phyloP scores from a whole-genome alignment of 2,888 invertebrate species.

The Octonoba sinensis region DNA sequence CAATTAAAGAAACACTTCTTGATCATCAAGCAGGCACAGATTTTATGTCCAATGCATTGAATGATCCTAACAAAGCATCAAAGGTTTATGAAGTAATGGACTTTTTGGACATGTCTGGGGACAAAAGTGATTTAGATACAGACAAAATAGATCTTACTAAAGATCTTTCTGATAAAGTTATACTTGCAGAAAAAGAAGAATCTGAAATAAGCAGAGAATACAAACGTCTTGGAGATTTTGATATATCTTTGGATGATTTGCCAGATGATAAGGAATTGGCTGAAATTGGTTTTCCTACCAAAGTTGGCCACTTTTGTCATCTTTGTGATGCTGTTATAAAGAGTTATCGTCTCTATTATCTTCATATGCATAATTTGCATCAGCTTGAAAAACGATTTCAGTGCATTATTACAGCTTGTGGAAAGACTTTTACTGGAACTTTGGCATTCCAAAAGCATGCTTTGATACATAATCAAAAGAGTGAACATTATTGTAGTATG shows the following conservation, averaged over 20 bases:
- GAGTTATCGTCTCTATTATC: slow-evolving; percentile 63
- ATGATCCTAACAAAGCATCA: slow-evolving; percentile 32
- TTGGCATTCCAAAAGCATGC: slow-evolving; percentile 64
- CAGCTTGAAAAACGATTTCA: slow-evolving; percentile 65
- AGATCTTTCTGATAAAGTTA: not conserved
- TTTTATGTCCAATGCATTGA: slow-evolving; percentile 34
- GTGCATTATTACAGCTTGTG: slow-evolving; percentile 64
- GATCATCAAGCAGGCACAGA: slow-evolving; percentile 35
- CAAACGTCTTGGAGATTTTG: slow-evolving; percentile 40
- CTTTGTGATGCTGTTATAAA: slow-evolving; percentile 65
- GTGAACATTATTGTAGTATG: slow-evolving; percentile 65
- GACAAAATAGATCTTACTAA: slow-evolving; percentile 1
- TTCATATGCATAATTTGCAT: slow-evolving; percentile 66
- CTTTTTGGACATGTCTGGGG: slow-evolving; percentile 35
- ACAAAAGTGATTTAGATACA: slow-evolving; percentile 28
- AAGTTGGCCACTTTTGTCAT: slow-evolving; percentile 66
- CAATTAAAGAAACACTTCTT: slow-evolving; percentile 53
- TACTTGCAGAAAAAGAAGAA: slow-evolving; percentile 13
- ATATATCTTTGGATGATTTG: slow-evolving; percentile 48
- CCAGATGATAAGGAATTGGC: slow-evolving; percentile 61
- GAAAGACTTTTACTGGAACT: slow-evolving; percentile 54
- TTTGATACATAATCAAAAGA: slow-evolving; percentile 63
- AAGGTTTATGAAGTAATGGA: slow-evolving; percentile 52
- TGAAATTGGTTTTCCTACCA: slow-evolving; percentile 63
- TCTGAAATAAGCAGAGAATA: slow-evolving; percentile 55